phyloP scores from a whole-genome alignment of 2,113 vertebrate genomes.

The Aix galericulata region DNA sequence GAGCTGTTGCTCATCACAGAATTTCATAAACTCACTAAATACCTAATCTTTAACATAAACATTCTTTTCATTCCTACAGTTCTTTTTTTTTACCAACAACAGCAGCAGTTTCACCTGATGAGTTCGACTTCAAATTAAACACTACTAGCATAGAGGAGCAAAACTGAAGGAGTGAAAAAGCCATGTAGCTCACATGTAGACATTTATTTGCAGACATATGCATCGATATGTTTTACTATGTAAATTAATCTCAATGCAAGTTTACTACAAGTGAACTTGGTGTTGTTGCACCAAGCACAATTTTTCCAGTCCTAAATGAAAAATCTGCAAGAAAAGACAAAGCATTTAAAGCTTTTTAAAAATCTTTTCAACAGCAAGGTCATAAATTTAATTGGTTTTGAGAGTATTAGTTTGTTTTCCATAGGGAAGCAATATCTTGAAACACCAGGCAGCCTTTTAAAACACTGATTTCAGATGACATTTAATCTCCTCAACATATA shows the following conservation, averaged over 20 bases:
- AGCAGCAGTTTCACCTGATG: neutral
- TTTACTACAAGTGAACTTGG: neutral
- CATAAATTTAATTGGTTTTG: neutral
- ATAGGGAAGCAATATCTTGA: neutral
- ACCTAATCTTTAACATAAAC: neutral
- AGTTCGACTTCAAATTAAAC: neutral
- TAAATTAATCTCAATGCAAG: neutral
- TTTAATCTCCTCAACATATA: neutral
- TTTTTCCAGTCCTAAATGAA: neutral
- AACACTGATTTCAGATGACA: neutral
- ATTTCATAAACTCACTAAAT: neutral
- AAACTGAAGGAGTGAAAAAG: neutral
- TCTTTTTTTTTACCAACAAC: neutral
- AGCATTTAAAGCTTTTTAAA: neutral
- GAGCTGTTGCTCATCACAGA: neutral
- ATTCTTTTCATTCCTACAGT: neutral
- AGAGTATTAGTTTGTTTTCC: neutral
- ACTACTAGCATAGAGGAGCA: neutral
- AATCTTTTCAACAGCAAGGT: neutral
- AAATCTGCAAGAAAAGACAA: neutral
- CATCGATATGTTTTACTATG: neutral
- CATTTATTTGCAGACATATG: neutral
- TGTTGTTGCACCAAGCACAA: neutral
- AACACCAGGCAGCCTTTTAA: neutral
- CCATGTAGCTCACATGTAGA: neutral